Percentiles rank a stretch among this genome's conserved stretches.
phyloP scores from a whole-genome alignment of 2,113 vertebrate genomes.

The Polypterus senegalus region DNA sequence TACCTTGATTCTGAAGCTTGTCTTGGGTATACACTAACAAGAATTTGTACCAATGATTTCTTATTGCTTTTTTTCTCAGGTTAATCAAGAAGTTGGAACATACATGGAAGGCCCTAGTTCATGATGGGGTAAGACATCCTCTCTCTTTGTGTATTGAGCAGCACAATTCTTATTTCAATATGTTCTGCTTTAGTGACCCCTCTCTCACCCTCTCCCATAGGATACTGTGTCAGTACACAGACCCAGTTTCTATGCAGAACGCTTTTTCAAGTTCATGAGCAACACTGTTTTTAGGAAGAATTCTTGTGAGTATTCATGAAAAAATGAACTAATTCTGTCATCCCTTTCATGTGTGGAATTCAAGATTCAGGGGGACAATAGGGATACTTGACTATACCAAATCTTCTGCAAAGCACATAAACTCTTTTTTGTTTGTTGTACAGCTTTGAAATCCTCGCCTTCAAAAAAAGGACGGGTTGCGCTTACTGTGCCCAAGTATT shows the following conservation, averaged over 20 bases:
- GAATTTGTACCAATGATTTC: too few species aligned
- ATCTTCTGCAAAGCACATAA: neutral
- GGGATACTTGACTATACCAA: neutral
- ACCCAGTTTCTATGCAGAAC: conserved; percentile 90
- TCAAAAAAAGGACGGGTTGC: conserved; percentile 85
- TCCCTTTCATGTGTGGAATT: too few species aligned
- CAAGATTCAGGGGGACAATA: too few species aligned
- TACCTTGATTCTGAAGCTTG: too few species aligned
- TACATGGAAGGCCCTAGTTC: conserved; percentile 95
- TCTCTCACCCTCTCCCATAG: conserved; percentile 31
- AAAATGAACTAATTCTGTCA: too few species aligned
- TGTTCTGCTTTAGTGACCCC: neutral
- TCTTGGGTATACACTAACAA: too few species aligned
- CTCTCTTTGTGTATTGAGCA: conserved; percentile 8
- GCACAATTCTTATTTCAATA: neutral
- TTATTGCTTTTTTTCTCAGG: conserved; percentile 38
- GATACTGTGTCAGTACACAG: conserved; percentile 94
- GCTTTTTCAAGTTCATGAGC: conserved; percentile 97
- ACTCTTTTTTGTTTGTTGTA: conserved; percentile 5
- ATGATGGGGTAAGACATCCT: conserved; percentile 74
- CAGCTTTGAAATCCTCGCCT: conserved; percentile 91
- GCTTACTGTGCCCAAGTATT: conserved; percentile 62
- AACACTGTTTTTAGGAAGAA: conserved; percentile 85
- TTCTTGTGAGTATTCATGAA: conserved; percentile 66
- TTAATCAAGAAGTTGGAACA: conserved; percentile 97